Percentiles rank a stretch among this genome's conserved stretches.
Conservation (phyloP, 2,797 vertebrate species). For the Acanthurus lineatus region DNA sequence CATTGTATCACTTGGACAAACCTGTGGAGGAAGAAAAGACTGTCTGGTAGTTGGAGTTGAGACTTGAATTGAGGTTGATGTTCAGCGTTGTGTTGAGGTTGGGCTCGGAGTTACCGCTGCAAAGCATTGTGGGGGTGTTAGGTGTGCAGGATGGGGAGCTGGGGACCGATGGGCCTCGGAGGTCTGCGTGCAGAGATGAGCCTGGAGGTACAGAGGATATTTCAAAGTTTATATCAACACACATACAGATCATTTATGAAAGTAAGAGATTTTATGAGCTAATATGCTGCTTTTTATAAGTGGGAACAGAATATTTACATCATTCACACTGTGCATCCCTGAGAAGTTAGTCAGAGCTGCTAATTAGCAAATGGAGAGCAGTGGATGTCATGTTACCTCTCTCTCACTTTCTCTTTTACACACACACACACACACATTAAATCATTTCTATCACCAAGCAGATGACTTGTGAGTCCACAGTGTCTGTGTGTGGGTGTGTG, state of each 20-base stretch:
- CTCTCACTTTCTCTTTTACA: constrained; percentile 39
- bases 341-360: constrained; percentile 25
- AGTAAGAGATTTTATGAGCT: neutral
- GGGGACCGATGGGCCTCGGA: constrained; percentile 86
- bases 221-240: neutral
- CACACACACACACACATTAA: constrained; percentile 29
- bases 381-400: constrained; percentile 38
- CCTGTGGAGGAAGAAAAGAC: constrained; percentile 87
- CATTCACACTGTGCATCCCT: constrained; percentile 6
- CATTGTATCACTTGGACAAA: constrained; percentile 54
- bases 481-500: constrained; percentile 63
- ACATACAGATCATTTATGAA: neutral
- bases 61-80: constrained; percentile 85
- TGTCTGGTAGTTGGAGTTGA: constrained; percentile 85
- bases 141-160: constrained; percentile 91
- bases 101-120: constrained; percentile 89
- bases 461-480: constrained; percentile 67
- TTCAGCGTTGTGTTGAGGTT: constrained; percentile 83
- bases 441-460: constrained; percentile 60
- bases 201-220: constrained; percentile 80
- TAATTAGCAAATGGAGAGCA: constrained; percentile 42
- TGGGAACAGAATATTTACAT: constrained; percentile 9
- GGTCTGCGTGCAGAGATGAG: constrained; percentile 88
- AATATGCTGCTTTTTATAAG: neutral
- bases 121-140: constrained; percentile 87